Evolutionary conservation across 2,797 vertebrate genomes (phyloP).

Genomic region (Sebastes baramenuke): DNA sequence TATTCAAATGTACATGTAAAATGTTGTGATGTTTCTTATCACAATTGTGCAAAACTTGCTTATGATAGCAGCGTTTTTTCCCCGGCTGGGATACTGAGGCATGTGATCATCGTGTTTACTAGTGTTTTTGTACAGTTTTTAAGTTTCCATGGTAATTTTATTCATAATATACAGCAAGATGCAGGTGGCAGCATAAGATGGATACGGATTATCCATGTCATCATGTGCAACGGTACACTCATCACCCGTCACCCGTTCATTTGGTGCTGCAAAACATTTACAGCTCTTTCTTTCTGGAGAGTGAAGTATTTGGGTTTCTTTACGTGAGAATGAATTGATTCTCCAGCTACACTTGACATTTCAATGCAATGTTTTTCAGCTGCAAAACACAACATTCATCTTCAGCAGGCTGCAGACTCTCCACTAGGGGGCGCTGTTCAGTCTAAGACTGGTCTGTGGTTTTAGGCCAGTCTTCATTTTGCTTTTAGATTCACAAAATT

Average conservation of each 20-base stretch:
- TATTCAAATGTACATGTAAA: constrained; percentile 63
- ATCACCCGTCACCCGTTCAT: neutral
- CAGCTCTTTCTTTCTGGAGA: neutral
- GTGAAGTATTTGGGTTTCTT: neutral
- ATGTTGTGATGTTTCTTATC: constrained; percentile 44
- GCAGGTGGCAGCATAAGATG: constrained; percentile 58
- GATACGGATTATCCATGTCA: constrained; percentile 10
- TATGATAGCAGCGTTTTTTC: constrained; percentile 15
- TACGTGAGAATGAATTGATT: neutral
- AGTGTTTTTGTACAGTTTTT: constrained; percentile 21
- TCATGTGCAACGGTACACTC: constrained; percentile 1
- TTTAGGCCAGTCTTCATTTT: neutral
- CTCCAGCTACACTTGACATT: constrained; percentile 5
- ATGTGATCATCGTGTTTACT: constrained; percentile 27
- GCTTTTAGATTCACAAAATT: neutral
- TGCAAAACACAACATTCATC: neutral
- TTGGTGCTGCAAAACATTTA: neutral
- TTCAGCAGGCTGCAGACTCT: neutral
- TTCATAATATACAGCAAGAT: constrained; percentile 22
- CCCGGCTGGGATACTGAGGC: constrained; percentile 30
- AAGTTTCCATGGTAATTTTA: constrained; percentile 4
- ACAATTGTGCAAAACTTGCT: constrained; percentile 49
- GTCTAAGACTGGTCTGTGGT: neutral
- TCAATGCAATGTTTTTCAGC: constrained; percentile 2
- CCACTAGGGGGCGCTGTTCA: neutral